Base-by-base conservation (phyloP, 1,140 invertebrate genomes). In the Pogonus chalceus region DNA sequence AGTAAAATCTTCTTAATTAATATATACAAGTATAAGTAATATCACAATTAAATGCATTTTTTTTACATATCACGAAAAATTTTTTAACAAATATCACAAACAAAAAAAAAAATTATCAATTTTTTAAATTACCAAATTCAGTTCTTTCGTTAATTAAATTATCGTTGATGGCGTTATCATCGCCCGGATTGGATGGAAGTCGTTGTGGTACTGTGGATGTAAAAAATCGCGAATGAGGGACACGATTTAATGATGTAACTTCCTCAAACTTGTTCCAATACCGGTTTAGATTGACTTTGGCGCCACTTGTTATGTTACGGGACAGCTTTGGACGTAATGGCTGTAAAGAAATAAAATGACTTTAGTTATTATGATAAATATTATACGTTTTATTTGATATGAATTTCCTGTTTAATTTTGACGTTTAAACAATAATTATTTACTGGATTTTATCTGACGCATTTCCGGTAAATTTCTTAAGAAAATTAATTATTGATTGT, bases 211-310 rank as follows among this genome's bases (percentile, higher is more conserved):
- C 70, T 70, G 53, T 71, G 72, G 58, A 31, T 70, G 49, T 35
- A 72, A 56, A 35, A 69, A 67, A 60, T 71, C 67, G 52, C 69
- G 67, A 7, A 37, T 47, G 26, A 61, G 54, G 58, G 68, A 66
- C 48, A 61, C 70, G 70, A 70, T 71, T 65, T 71, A 70, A 56
- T 70, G 62, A 57, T 69, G 75, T 72, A 52, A 76, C 58, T 54
- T 77, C 75, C 56, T 75, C 76, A 57, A 79, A 73, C 58, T 76
- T 76, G 51, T 72, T 70, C 77, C 77, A 79, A 63, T 76, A 76
- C 64, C 71, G 72, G 63, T 79, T 78, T 21, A 79, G 68, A 61
- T 79, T 78, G 60, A 79, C 70, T 54, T 72, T 73, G 54, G 75
- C 70, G 20, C 72, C 72, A 51, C 65, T 66, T 26, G 71, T 66